Evolutionary conservation across 2,888 invertebrate species (phyloP), one percentile per base, ranked within the genome.

Genomic region (Selenia dentaria): DNA sequence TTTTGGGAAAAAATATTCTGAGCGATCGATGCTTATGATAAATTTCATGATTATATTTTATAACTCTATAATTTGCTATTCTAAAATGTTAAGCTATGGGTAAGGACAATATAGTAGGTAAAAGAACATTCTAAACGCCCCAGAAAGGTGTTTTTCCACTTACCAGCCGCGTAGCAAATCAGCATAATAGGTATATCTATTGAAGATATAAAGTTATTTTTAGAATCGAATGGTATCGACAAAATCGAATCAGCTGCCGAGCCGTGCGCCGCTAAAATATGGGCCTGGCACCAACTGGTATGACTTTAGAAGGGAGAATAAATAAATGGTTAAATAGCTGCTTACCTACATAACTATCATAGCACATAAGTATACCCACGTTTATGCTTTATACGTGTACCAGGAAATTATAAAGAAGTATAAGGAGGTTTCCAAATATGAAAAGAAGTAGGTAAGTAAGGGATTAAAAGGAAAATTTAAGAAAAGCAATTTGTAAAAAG

Each of bases 1-100:
- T 74, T 73, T 59, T 64, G 62, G 64, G 65, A 60, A 64, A 64
- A 60, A 66, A 68, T 68, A 68, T 66, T 70, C 63, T 68, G 64
- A 70, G 60, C 57, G 59, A 59, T 53, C 63, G 55, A 48, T 57
- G 51, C 51, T 51, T 54, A 54, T n/a, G n/a, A n/a, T 62, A 60
- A 59, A 62, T 42, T 54, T 13, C 35, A 48, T 45, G 22, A 10
- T 37, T 36, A 44, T 16, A 3, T 51, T 50, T 51, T 46, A 24
- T 5, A 29, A 20, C 26, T 41, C 18, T 13, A 14, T 38, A 18
- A 8, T 25, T 2, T 9, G 14, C 9, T 2, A 1, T n/a, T n/a
- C n/a, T n/a, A n/a, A n/a, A n/a, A n/a, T n/a, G n/a, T n/a, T n/a
- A n/a, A n/a, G n/a, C n/a, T n/a, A n/a, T n/a, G n/a, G n/a, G n/a